Conservation (phyloP, 2,797 vertebrate species). For the Meda fulgida region DNA sequence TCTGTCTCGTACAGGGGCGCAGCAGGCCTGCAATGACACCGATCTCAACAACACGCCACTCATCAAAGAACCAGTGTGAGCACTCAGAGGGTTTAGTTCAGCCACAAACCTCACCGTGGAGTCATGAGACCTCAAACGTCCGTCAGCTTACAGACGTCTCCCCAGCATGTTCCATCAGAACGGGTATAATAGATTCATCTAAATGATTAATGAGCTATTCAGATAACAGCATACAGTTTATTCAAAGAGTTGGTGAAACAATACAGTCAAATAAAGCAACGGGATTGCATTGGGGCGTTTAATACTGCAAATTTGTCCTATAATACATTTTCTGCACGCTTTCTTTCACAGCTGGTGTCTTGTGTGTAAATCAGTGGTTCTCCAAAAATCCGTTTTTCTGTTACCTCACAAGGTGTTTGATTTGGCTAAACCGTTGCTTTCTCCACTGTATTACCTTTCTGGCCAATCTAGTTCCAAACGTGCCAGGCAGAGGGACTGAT, state of each 20-base stretch:
- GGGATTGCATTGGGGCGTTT: constrained; percentile 46
- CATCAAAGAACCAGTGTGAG: constrained; percentile 40
- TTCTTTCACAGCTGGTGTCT: constrained; percentile 56
- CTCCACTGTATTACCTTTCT: constrained; percentile 46
- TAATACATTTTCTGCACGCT: constrained; percentile 66
- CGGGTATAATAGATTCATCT: constrained; percentile 59
- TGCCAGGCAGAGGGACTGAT: constrained; percentile 46
- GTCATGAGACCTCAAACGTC: constrained; percentile 36
- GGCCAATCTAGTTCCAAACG: constrained; percentile 26
- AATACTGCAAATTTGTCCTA: constrained; percentile 70
- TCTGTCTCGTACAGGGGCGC: constrained; percentile 63
- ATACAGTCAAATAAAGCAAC: constrained; percentile 66
- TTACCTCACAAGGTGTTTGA: constrained; percentile 33
- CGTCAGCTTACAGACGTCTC: constrained; percentile 41
- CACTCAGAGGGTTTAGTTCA: constrained; percentile 33
- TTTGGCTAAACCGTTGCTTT: constrained; percentile 31
- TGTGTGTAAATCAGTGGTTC: background rate
- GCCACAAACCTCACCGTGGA: constrained; percentile 22
- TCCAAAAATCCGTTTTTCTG: constrained; percentile 26
- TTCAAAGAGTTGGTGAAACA: constrained; percentile 58
- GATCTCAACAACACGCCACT: constrained; percentile 31
- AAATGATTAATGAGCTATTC: constrained; percentile 71
- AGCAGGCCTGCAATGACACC: constrained; percentile 8
- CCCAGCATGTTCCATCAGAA: constrained; percentile 55
- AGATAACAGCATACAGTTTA: constrained; percentile 29